Evolutionary conservation across 2,113 vertebrate species (phyloP), one percentile per base, ranked within the genome.

Genomic region (Anoura caudifer): DNA sequence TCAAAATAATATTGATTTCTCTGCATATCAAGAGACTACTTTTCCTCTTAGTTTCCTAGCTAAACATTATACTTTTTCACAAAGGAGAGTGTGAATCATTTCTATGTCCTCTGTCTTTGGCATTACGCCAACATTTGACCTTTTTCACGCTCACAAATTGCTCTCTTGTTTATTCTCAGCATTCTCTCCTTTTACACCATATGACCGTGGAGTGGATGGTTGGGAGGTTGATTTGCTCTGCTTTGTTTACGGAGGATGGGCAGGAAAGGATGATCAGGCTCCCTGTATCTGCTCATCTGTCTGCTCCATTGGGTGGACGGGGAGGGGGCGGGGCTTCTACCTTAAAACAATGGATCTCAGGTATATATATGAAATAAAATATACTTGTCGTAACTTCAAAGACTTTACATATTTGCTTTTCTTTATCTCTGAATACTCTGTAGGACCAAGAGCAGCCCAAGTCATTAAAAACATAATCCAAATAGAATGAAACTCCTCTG

Each of bases 381-480:
- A 50, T 24, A 65, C n/a, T 95, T 87, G n/a, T 31, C 4, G 65
- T 63, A 67, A 75, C 16, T 91, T 56, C 12, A 31, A 76, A 79
- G 41, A 52, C 20, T 72, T 84, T 76, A 90, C 92, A 82, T 91
- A 54, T 13, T 72, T 59, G 5, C 17, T 76, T 61, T 73, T 75
- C 36, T 81, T 90, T 82, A 67, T 31, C 87, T 76, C 45, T 76
- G 45, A 90, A 81, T 77, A 81, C 3, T 89, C 41, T 67, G 33
- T 75, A 70, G 41, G 19, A 87, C 67, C 61, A 84, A 19, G 8
- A 81, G 63, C 26, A 67, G 19, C 14, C 28, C 43, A 96, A 67
- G 54, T 28, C 36, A 59, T 87, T 89, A 94, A 95, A 15, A 90
- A 87, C 65, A 91, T 15, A 95, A 80, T 87, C 31, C 45, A 88